Evolutionary conservation across 1,140 invertebrate species (phyloP), one percentile per base, ranked within the genome.

Genomic region (Penaeus vannamei): DNA sequence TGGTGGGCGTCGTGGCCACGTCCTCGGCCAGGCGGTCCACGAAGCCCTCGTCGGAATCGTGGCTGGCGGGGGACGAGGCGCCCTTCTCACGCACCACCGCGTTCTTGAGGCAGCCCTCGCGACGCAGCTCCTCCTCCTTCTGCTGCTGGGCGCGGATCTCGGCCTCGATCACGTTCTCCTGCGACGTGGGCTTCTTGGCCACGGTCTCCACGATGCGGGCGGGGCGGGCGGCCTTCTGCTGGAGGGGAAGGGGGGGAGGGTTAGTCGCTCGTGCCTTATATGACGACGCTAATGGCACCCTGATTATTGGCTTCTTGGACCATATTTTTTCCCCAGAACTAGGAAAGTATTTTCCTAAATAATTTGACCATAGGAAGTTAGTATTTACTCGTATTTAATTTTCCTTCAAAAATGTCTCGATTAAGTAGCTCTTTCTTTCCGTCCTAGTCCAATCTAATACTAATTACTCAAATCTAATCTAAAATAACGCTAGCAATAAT

Each of bases 81-180:
- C 85, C 90, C 32, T 90, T 90, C 36, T 90, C 85, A 20, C 86
- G 84, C 26, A 85, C 82, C 84, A 62, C 66, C 60, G 76, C 86
- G n/a, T 80, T 86, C 32, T 59, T 86, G 79, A 93, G 88, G 82
- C 92, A 90, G 62, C 88, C 86, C 86, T 90, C 91, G 69, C 88
- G 90, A 14, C 92, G 91, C 19, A 94, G 90, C 84, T 94, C 94
- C 59, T 93, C 93, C 91, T 94, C 94, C n/a, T 94, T 91, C 90
- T 93, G 92, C 84, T 92, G 92, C 91, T 93, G 92, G 86, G 94
- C 93, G 32, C 93, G 89, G 26, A 94, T 92, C 90, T 94, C 94
- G 46, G 92, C 91, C 14, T 93, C 94, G 72, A 94, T 94, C 36
- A 93, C 92, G 84, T 92, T 93, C 88, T 94, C 94, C 3, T 92